Base-by-base conservation (phyloP, 23 tunicate genomes). In the Halocynthia aurantium region DNA sequence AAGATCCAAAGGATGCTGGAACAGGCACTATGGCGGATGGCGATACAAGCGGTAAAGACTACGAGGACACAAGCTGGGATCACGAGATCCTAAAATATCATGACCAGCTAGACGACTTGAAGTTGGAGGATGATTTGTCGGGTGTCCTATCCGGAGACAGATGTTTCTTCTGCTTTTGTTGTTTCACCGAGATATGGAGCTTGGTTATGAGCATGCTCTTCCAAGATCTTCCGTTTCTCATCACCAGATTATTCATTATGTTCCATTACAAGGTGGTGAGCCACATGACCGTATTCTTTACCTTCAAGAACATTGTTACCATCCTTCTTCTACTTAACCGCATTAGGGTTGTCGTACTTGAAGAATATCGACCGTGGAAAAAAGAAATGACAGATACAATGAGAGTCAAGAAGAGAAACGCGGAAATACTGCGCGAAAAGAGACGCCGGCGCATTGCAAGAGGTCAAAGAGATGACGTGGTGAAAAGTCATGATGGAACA, bases 111-210 rank as follows among this genome's bases (percentile, higher is more conserved):
- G 78, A 74, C 31, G 64, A 74, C 63, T 74, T 74, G 78, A 52
- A 74, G 31, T 22, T 74, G 8, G 62, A 74, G 56, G 78, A 74
- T n/a, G 56, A 44, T 8, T 19, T 22, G 10, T 5, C 55, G 20
- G 78, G 6, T 9, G 55, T 62, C 54, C 55, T 74, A 12, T 22
- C 63, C 0, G 78, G 78, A 53, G 31, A 74, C 4, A 55, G 5
- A 56, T 80, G 84, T 66, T 85, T 80, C 67, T 83, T 80, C 0
- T 85, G 83, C 17, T 91, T 91, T 63, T 85, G 91, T 67, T 91
- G 86, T 57, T 85, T 76, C 84, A 91, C 68, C 31, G 97, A 91
- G 68, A 85, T 85, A 18, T 91, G 97, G 97, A 87, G 97, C 19
- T 81, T 84, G 97, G 68, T 80, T 10, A 74, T 85, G 77, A 81